These are phyloP conservation scores for Drosophila persimilis DNA, from an alignment of 1,140 invertebrate genomes.

Conservation along the genomic window DNA sequence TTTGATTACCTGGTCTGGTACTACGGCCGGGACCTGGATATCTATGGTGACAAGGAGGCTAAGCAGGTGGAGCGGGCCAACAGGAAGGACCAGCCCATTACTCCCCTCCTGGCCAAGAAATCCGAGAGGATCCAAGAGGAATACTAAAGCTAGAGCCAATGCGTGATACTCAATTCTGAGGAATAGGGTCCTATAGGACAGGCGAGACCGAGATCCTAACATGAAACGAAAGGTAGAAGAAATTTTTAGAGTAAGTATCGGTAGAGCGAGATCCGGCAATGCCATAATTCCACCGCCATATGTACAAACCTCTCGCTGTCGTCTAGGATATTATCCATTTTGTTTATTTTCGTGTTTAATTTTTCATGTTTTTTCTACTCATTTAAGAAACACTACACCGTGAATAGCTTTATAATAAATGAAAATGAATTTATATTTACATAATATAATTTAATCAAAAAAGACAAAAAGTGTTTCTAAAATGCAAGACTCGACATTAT, in stretches of 20 bases:
- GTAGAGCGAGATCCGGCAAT: not conserved
- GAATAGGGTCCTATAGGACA: slow-evolving; percentile 17
- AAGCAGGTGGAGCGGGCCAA: slow-evolving; percentile 59
- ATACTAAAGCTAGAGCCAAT: slow-evolving; percentile 15
- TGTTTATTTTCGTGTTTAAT: slow-evolving; percentile 6
- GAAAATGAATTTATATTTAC: slow-evolving; percentile 59
- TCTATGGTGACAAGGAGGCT: slow-evolving; percentile 85
- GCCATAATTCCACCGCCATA: slow-evolving; percentile 29
- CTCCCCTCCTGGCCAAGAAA: slow-evolving; percentile 66
- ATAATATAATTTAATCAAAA: not conserved
- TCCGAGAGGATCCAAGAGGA: slow-evolving; percentile 24
- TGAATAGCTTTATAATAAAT: slow-evolving; percentile 27
- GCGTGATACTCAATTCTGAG: slow-evolving; percentile 43
- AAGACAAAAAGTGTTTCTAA: too few species aligned
- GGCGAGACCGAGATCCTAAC: not conserved
- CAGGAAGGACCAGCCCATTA: slow-evolving; percentile 64
- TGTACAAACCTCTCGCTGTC: slow-evolving; percentile 25
- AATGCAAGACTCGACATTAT: too few species aligned
- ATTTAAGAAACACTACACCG: slow-evolving; percentile 10
- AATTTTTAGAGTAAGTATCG: slow-evolving; percentile 16
- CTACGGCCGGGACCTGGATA: slow-evolving; percentile 84
- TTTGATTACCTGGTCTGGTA: slow-evolving; percentile 86
- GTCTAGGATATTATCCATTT: slow-evolving; percentile 20
- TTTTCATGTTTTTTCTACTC: not conserved
- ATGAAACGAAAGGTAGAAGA: not conserved